These are phyloP conservation scores for Pseudorhombus dupliciocellatus DNA, from an alignment of 2,113 vertebrate species.

Conservation along the genomic window DNA sequence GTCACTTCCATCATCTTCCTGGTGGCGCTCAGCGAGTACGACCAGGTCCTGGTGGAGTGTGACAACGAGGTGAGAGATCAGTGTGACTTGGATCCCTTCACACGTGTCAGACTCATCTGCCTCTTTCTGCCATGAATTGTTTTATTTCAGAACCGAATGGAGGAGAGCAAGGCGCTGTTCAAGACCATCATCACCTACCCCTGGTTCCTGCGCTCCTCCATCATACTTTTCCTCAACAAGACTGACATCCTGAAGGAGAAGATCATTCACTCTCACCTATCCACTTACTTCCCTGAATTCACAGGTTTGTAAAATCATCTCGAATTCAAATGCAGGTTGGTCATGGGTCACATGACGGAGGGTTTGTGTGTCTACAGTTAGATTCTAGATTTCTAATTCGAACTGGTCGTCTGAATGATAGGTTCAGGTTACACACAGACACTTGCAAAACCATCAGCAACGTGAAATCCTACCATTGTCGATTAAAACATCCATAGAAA, in stretches of 20 bases:
- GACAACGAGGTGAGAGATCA: conserved; percentile 91
- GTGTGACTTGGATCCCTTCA: background rate
- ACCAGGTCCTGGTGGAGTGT: conserved; percentile 96
- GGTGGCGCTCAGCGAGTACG: conserved; percentile 98
- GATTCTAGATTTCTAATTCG: background rate
- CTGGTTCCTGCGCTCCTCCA: conserved; percentile 90
- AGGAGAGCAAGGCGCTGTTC: conserved; percentile 90
- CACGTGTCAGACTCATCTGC: background rate
- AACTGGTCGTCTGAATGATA: too few species aligned
- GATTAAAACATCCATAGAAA: too few species aligned
- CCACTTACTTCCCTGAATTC: conserved; percentile 89
- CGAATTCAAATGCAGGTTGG: background rate
- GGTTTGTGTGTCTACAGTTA: background rate
- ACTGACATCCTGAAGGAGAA: conserved; percentile 92
- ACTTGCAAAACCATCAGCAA: too few species aligned
- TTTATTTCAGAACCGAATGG: conserved; percentile 80
- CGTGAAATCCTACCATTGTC: too few species aligned
- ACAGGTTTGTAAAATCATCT: conserved; percentile 75
- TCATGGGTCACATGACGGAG: background rate
- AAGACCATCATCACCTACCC: conserved; percentile 92
- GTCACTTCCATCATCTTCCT: conserved; percentile 99
- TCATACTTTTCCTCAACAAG: conserved; percentile 94
- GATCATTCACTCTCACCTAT: conserved; percentile 87
- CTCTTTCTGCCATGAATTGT: background rate
- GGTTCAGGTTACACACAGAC: too few species aligned